A percentile compares a stretch with the other conserved stretches of the same genome.
Conservation (phyloP, 2,888 invertebrate genomes). For the Rhyacophila evoluta region DNA sequence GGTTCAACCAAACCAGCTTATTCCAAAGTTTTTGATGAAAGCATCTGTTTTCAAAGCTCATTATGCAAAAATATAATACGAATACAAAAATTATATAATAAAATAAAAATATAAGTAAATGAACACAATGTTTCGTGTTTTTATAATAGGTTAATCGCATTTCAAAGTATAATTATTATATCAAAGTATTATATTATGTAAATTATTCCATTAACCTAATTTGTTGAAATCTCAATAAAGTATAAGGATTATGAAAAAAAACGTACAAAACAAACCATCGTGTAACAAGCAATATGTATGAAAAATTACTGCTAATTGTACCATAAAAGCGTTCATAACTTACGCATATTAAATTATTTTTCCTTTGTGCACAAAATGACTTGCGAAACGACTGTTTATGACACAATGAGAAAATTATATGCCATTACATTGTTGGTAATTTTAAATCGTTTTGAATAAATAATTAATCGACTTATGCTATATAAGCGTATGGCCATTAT, state of each 20-base stretch:
- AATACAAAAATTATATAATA: too few species aligned
- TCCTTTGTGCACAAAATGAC: not conserved
- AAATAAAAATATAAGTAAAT: too few species aligned
- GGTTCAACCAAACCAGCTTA: too few species aligned
- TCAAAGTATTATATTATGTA: not conserved
- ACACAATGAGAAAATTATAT: not conserved
- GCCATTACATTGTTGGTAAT: not conserved
- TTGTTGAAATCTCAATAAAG: not conserved
- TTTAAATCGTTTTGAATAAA: not conserved
- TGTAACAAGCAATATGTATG: not conserved
- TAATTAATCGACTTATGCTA: not conserved
- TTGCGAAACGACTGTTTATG: not conserved
- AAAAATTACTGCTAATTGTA: constrained; percentile 14
- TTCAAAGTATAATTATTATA: not conserved
- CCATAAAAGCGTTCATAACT: not conserved
- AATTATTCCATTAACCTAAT: not conserved
- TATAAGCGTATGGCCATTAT: not conserved
- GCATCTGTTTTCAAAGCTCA: too few species aligned
- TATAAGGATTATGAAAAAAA: not conserved
- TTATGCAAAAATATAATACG: too few species aligned
- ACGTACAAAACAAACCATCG: not conserved
- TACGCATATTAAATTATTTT: not conserved
- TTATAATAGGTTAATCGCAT: not conserved
- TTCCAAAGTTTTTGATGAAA: too few species aligned
- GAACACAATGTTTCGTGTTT: too few species aligned